Percentiles rank a stretch among this genome's conserved stretches.
Evolutionary conservation across 2,797 vertebrate species (phyloP).

Genomic region (Scolopax bukidnonensis): DNA sequence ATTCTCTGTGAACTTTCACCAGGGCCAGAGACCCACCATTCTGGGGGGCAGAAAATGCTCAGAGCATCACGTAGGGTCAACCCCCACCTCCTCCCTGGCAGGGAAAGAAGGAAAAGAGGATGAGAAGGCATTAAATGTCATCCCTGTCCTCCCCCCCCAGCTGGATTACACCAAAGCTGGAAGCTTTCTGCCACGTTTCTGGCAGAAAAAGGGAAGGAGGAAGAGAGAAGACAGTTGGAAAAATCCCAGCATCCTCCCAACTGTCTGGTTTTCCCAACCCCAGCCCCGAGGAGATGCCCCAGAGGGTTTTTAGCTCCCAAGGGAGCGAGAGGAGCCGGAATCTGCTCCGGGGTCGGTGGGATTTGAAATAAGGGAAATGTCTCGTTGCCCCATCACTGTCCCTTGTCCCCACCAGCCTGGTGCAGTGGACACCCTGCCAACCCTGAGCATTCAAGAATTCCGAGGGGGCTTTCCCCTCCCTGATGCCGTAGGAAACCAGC

Average conservation of each 20-base stretch:
- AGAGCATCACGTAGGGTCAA: accelerated
- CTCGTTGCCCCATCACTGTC: accelerated
- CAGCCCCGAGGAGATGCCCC: background rate
- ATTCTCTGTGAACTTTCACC: background rate
- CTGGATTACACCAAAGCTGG: background rate
- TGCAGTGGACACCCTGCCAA: background rate
- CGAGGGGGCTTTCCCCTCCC: background rate
- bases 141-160: accelerated
- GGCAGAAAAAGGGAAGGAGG: background rate
- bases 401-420: accelerated
- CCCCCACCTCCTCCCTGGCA: accelerated
- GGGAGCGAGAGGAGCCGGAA: accelerated
- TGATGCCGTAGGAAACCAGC: accelerated
- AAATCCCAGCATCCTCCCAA: background rate
- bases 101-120: slow-evolving; percentile 5
- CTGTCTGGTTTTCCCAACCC: accelerated
- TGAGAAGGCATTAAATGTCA: accelerated
- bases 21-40: accelerated
- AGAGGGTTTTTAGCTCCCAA: accelerated
- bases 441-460: background rate
- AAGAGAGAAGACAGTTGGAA: background rate
- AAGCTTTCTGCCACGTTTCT: background rate
- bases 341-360: background rate
- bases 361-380: background rate
- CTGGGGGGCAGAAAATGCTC: accelerated